Evolutionary conservation across 2,888 invertebrate genomes (phyloP), one percentile per base, ranked within the genome.

Genomic region (Caenorhabditis doughertyi): DNA sequence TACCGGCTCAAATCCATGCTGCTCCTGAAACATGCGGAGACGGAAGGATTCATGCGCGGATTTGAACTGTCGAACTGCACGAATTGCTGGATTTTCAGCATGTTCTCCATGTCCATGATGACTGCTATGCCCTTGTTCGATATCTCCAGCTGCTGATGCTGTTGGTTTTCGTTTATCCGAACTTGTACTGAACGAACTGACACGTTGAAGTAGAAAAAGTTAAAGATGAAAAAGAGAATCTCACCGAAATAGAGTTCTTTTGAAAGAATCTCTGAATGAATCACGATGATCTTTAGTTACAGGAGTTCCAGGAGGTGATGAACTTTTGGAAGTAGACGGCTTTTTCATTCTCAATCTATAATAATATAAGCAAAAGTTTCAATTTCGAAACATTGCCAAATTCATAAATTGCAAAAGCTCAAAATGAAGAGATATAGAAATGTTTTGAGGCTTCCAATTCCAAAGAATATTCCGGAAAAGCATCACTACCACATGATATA

Each of bases 31-130:
- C 90, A 90, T 90, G 67, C 90, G 85, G 27, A 89, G 81, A 16
- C 90, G 82, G 80, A 90, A 90, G 32, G 86, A 86, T 79, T 91
- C 89, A 62, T 91, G 91, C 5, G 90, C 91, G 42, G 71, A 79
- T 81, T 84, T 84, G 83, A 89, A 89, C 51, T 84, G 84, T 49
- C 88, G 71, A 49, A 83, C 82, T 4, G 71, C 82, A 9, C 79
- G 65, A 4, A 65, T 70, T 11, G 77, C 81, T 2, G 76, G 58
- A 49, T 82, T 84, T 23, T 84, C 82, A 11, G 64, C 51, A 18
- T 64, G 70, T 32, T 70, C 53, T 32, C 49, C 70, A 23, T 67
- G 74, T 39, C 49, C 27, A 32, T 74, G 74, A 58, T 64, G 64
- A n/a, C 60, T 60, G 8, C 71, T 51, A 29, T 81, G 74, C 21